Percentiles rank a stretch among this genome's conserved stretches.
These are phyloP conservation scores for Rhinoraja longicauda DNA, from an alignment of 2,797 vertebrate species.

Conservation along the genomic window DNA sequence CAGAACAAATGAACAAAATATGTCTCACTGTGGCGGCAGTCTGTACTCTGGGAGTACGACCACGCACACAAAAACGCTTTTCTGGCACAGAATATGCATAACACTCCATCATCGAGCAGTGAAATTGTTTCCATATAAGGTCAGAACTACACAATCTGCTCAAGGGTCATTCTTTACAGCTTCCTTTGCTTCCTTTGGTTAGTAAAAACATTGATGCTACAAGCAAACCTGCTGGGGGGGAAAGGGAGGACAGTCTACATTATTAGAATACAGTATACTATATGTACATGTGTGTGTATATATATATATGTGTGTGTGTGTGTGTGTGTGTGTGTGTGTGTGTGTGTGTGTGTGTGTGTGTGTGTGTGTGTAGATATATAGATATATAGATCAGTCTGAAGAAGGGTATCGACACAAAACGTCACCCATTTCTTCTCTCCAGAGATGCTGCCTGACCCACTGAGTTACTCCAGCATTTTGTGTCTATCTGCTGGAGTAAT, in stretches of 20 bases:
- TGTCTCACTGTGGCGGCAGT: constrained; percentile 28
- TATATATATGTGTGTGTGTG: background rate
- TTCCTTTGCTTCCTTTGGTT: constrained; percentile 7
- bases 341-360: too few species aligned
- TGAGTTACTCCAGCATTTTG: too few species aligned
- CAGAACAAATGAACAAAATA: constrained; percentile 28
- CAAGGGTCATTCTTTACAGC: background rate
- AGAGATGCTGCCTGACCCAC: too few species aligned
- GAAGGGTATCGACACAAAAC: too few species aligned
- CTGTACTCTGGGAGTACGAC: background rate
- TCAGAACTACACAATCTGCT: background rate
- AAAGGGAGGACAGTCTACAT: background rate
- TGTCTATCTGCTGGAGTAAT: too few species aligned
- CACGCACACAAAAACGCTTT: background rate
- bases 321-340: too few species aligned
- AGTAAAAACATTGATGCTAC: background rate
- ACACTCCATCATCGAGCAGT: background rate
- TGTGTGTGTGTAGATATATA: too few species aligned
- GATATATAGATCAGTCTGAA: too few species aligned
- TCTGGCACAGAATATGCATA: constrained; percentile 14
- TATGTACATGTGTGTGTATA: too few species aligned
- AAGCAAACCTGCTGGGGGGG: background rate
- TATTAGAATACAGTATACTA: background rate
- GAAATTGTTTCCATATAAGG: constrained; percentile 32
- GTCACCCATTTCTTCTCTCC: too few species aligned